Evolutionary conservation across 2,888 invertebrate genomes (phyloP).

Genomic region (Tetrapedia diversipes): DNA sequence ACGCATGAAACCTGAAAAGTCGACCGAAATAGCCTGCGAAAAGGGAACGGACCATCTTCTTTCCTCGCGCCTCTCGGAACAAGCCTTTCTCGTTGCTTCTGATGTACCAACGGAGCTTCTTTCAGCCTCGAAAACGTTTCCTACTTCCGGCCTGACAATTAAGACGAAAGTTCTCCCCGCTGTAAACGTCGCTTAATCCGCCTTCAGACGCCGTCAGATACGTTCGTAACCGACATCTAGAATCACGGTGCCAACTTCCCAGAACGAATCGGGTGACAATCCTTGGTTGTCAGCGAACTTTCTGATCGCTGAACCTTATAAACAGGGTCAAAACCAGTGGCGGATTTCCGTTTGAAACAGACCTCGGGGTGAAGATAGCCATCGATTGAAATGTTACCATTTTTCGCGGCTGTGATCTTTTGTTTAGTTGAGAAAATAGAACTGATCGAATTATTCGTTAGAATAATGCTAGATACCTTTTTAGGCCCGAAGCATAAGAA

Average conservation of each 20-base stretch:
- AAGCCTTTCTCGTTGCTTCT: constrained; percentile 31
- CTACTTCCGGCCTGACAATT: constrained; percentile 64
- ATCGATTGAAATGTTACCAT: too few species aligned
- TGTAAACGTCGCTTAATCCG: constrained; percentile 47
- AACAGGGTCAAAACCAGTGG: background rate
- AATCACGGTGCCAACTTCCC: background rate
- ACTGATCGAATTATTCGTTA: too few species aligned
- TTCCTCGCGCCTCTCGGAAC: constrained; percentile 22
- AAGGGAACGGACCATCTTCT: constrained; percentile 8
- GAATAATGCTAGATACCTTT: too few species aligned
- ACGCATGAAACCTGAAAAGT: background rate
- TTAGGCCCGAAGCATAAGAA: too few species aligned
- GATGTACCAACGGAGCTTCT: constrained; percentile 56
- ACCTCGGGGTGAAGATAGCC: too few species aligned
- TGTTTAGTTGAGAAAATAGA: too few species aligned
- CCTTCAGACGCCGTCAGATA: constrained; percentile 7
- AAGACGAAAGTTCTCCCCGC: constrained; percentile 48
- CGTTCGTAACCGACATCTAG: constrained; percentile 20
- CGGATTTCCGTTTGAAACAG: too few species aligned
- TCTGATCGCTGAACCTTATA: background rate
- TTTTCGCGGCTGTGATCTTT: too few species aligned
- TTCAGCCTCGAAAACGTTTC: constrained; percentile 61
- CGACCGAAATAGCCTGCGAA: background rate
- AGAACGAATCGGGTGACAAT: constrained; percentile 3
- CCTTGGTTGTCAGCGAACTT: constrained; percentile 5